Evolutionary conservation across 2,888 invertebrate genomes (phyloP), one percentile per base, ranked within the genome.

Genomic region (Lepas anatifera): DNA sequence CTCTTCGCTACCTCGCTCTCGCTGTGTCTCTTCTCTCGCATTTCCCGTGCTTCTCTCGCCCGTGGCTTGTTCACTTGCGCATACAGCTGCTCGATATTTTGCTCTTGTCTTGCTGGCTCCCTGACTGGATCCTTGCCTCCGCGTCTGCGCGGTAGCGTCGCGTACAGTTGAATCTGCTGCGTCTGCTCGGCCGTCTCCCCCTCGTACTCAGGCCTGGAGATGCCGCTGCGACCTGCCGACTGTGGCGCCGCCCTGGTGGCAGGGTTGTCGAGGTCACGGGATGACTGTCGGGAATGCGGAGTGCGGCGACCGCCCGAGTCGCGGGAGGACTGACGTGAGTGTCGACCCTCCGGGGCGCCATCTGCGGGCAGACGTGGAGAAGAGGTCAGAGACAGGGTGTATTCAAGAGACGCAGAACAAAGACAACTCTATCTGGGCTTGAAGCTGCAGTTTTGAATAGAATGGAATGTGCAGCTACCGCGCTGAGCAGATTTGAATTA

Each of bases 161-260:
- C 94, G 78, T 94, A 94, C 73, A 94, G 92, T 81, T 93, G 93
- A 71, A 93, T 93, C 74, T 85, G 91, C 77, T 87, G 87, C 74
- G 41, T 75, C 69, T 32, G 70, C 22, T 35, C 48, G 22, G 69
- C 52, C 35, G 64, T n/a, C 27, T n/a, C 64, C 22, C 22, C n/a
- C n/a, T n/a, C n/a, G n/a, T n/a, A n/a, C n/a, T n/a, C n/a, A n/a
- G n/a, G n/a, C n/a, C n/a, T n/a, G n/a, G n/a, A n/a, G n/a, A n/a
- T n/a, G n/a, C n/a, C n/a, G n/a, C n/a, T n/a, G n/a, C n/a, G n/a
- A n/a, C n/a, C 22, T 8, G 39, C 48, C 22, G 29, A n/a, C 58
- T 11, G 29, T 22, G 35, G 64, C 37, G 37, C 48, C 48, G 8
- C 22, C 16, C 2, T 7, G 48, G n/a, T 2, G 0, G 37, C 25